phyloP scores from a whole-genome alignment of 2,113 vertebrate genomes.

The Scophthalmus maximus region DNA sequence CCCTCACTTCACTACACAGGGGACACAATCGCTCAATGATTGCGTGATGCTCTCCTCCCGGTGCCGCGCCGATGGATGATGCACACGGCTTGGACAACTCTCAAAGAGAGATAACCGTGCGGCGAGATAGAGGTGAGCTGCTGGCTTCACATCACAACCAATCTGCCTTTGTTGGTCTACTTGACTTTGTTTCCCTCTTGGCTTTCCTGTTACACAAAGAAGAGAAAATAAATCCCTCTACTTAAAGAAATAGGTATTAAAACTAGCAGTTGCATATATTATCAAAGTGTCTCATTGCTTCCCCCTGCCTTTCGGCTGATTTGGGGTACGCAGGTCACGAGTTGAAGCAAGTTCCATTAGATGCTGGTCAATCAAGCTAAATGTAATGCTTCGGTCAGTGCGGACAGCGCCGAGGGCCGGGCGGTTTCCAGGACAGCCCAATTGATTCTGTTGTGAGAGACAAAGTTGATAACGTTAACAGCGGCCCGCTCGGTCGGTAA shows the following conservation, averaged over 20 bases:
- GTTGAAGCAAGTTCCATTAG: constrained; percentile 40
- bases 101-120: constrained; percentile 56
- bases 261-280: constrained; percentile 7
- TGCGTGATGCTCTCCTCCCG: constrained; percentile 45
- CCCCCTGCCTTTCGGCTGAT: background rate
- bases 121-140: constrained; percentile 41
- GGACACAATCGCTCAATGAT: constrained; percentile 46
- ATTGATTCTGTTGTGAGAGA: constrained; percentile 55
- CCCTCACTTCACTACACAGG: constrained; percentile 32
- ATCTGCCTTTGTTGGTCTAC: constrained; percentile 29
- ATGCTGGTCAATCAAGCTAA: constrained; percentile 50
- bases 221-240: background rate
- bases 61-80: constrained; percentile 28
- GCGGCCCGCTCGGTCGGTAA: constrained; percentile 19
- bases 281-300: background rate
- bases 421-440: constrained; percentile 16
- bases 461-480: constrained; percentile 34
- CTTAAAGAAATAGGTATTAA: constrained; percentile 1
- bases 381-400: constrained; percentile 25
- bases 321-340: constrained; percentile 26
- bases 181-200: background rate
- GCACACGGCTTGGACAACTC: constrained; percentile 46
- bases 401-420: constrained; percentile 3
- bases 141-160: constrained; percentile 48
- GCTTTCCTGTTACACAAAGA: constrained; percentile 3